These are phyloP conservation scores for Pterocles burchelli DNA, from an alignment of 2,113 vertebrate genomes.

Conservation along the genomic window DNA sequence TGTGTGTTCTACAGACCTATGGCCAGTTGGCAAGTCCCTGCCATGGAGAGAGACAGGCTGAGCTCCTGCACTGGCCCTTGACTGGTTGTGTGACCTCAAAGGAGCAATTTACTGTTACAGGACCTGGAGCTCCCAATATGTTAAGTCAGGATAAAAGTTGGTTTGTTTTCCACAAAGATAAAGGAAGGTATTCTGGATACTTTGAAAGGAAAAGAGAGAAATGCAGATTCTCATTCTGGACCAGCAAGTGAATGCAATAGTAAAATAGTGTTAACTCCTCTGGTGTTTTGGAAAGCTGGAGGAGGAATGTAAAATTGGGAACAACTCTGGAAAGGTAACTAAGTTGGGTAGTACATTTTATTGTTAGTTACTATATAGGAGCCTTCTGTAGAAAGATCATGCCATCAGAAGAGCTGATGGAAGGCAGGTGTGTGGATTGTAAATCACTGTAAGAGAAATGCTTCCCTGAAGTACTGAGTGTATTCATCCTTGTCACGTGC, in stretches of 20 bases:
- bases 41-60: too few relatives aligned
- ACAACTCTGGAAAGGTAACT: neutral
- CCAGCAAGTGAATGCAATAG: neutral
- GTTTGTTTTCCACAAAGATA: neutral
- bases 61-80: neutral
- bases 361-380: neutral
- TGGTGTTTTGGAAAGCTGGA: neutral
- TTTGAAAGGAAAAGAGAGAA: neutral
- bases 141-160: neutral
- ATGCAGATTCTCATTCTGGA: neutral
- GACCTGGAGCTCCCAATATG: neutral
- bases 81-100: neutral
- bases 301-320: neutral
- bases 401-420: neutral
- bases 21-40: neutral
- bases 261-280: neutral
- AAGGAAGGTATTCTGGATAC: neutral
- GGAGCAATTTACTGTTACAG: neutral
- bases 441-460: accelerated
- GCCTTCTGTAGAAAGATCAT: neutral
- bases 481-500: accelerated
- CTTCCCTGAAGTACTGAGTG: neutral
- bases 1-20: neutral
- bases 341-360: neutral
- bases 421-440: neutral